Conservation (phyloP, 2,888 invertebrate species). For the Heteropelma amictum region DNA sequence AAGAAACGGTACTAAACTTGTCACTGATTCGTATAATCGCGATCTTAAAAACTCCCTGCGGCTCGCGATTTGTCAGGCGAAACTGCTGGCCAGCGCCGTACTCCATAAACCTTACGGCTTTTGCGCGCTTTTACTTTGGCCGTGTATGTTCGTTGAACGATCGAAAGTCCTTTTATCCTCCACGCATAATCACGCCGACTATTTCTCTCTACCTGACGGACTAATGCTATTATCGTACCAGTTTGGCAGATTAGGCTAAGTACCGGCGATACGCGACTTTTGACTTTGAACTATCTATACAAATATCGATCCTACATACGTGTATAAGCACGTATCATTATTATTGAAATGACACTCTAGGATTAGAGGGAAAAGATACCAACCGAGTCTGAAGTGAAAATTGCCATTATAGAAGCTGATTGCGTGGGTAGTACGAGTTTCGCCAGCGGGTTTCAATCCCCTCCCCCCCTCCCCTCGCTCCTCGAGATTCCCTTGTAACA, state of each 20-base stretch:
- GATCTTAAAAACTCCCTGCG: constrained; percentile 54
- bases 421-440: constrained; percentile 33
- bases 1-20: constrained; percentile 21
- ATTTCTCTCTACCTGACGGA: constrained; percentile 18
- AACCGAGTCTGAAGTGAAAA: constrained; percentile 22
- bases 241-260: neutral
- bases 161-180: neutral
- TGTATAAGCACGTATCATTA: neutral
- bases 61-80: constrained; percentile 49
- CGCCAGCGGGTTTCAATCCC: constrained; percentile 12
- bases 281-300: neutral
- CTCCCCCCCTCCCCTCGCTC: neutral
- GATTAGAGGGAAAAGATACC: constrained; percentile 10
- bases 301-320: no score
- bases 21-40: constrained; percentile 56
- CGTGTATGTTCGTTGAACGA: constrained; percentile 9
- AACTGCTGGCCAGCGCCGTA: neutral
- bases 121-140: neutral
- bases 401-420: constrained; percentile 33
- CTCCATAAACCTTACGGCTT: constrained; percentile 42
- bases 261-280: neutral
- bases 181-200: neutral
- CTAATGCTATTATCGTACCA: constrained; percentile 1
- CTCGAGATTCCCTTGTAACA: neutral
- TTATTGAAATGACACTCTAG: neutral